Evolutionary conservation across 1,140 invertebrate genomes (phyloP).

Genomic region (Meloidogyne exigua): DNA sequence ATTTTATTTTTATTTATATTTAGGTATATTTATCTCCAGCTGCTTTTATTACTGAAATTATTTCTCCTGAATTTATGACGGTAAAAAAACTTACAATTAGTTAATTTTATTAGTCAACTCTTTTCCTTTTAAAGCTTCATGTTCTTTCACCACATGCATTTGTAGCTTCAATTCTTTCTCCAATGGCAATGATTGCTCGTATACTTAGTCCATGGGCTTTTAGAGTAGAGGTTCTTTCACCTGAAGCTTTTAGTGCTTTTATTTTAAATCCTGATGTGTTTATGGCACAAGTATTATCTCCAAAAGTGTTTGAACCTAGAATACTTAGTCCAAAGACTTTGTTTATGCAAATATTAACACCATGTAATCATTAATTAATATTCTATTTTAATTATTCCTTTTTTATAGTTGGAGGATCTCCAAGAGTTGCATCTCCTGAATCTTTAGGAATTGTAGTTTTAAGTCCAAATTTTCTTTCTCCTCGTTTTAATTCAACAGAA

Average conservation of each 20-base stretch:
- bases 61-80: slow-evolving; percentile 16
- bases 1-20: background rate
- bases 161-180: slow-evolving; percentile 31
- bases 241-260: slow-evolving; percentile 18
- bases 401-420: background rate
- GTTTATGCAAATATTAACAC: slow-evolving; percentile 12
- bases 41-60: slow-evolving; percentile 32
- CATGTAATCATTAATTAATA: background rate
- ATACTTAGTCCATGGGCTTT: slow-evolving; percentile 29
- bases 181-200: slow-evolving; percentile 29
- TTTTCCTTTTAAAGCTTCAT: background rate
- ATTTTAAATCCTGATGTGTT: slow-evolving; percentile 1
- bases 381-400: background rate
- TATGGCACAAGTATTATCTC: slow-evolving; percentile 5
- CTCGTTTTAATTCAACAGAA: slow-evolving; percentile 25
- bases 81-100: background rate
- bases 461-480: slow-evolving; percentile 32
- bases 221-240: slow-evolving; percentile 23
- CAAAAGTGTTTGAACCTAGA: background rate
- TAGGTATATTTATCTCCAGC: slow-evolving; percentile 22
- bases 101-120: background rate
- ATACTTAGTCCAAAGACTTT: background rate
- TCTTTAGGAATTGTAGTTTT: slow-evolving; percentile 25
- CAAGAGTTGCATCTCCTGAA: background rate
- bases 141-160: slow-evolving; percentile 35